phyloP scores from a whole-genome alignment of 2,797 vertebrate species.

The Phalanger gymnotis region DNA sequence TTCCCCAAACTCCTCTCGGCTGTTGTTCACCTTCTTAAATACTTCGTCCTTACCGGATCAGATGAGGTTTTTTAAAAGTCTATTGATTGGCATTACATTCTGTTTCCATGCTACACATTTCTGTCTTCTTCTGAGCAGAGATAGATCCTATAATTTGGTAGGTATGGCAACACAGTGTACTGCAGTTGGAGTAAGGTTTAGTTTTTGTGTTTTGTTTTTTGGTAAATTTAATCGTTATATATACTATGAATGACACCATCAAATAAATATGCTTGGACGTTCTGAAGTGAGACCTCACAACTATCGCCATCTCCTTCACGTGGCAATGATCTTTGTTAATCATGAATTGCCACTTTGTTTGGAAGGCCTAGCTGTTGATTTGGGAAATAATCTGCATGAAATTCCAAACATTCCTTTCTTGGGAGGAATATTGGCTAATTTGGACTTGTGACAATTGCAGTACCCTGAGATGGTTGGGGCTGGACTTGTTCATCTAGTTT shows the following conservation, averaged over 20 bases:
- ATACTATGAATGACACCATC: not conserved
- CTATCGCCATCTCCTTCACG: not conserved
- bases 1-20: not conserved
- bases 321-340: not conserved
- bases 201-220: slow-evolving; percentile 23
- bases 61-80: not conserved
- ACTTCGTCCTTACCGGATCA: slow-evolving; percentile 5
- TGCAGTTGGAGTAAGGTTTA: not conserved
- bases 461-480: not conserved
- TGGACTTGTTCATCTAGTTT: slow-evolving; percentile 37
- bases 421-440: slow-evolving; percentile 61
- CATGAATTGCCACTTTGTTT: not conserved
- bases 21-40: not conserved
- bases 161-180: slow-evolving; percentile 7
- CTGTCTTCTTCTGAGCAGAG: not conserved
- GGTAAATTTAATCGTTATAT: not conserved
- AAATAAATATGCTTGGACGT: slow-evolving; percentile 27
- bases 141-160: slow-evolving; percentile 60
- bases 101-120: not conserved
- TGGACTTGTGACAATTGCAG: slow-evolving; percentile 48
- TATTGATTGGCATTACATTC: not conserved
- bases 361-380: not conserved
- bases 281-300: slow-evolving; percentile 47
- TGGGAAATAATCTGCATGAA: slow-evolving; percentile 32
- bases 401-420: slow-evolving; percentile 54